Evolutionary conservation across 2,888 invertebrate genomes (phyloP).

Genomic region (Augochlorella aurata): DNA sequence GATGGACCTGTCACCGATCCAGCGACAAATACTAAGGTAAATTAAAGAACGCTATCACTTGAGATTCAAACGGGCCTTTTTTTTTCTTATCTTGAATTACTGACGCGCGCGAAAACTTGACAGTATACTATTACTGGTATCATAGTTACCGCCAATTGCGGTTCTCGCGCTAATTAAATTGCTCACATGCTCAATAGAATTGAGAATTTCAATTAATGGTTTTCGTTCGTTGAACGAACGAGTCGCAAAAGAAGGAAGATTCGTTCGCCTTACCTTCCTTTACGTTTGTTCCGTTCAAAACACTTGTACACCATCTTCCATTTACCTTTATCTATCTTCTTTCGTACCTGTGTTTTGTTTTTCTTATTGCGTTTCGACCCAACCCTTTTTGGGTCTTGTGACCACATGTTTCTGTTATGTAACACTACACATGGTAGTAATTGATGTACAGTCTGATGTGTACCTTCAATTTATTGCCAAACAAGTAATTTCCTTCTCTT

Average conservation of each 20-base stretch:
- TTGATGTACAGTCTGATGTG: constrained; percentile 42
- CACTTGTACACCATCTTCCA: constrained; percentile 19
- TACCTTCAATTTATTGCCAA: constrained; percentile 43
- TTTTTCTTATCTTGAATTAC: constrained; percentile 8
- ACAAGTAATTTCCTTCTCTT: constrained; percentile 33
- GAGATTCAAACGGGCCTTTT: not conserved
- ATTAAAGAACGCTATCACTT: constrained; percentile 26
- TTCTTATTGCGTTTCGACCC: constrained; percentile 31
- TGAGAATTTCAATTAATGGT: not conserved
- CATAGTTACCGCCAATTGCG: constrained; percentile 58
- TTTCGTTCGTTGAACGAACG: not conserved
- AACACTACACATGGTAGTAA: constrained; percentile 64
- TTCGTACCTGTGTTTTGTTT: constrained; percentile 35
- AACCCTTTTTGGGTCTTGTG: constrained; percentile 53
- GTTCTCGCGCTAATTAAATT: constrained; percentile 43
- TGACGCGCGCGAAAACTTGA: constrained; percentile 20
- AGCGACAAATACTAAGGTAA: constrained; percentile 86
- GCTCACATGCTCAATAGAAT: not conserved
- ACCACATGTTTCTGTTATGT: constrained; percentile 60
- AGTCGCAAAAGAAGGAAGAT: too few relatives aligned
- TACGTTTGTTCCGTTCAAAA: not conserved
- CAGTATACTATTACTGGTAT: constrained; percentile 43
- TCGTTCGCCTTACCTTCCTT: not conserved
- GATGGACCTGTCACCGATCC: constrained; percentile 91
- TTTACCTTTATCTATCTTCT: constrained; percentile 19